Percentiles rank a stretch among this genome's conserved stretches.
phyloP scores from a whole-genome alignment of 2,888 invertebrate genomes.

The Microplitis manilae region DNA sequence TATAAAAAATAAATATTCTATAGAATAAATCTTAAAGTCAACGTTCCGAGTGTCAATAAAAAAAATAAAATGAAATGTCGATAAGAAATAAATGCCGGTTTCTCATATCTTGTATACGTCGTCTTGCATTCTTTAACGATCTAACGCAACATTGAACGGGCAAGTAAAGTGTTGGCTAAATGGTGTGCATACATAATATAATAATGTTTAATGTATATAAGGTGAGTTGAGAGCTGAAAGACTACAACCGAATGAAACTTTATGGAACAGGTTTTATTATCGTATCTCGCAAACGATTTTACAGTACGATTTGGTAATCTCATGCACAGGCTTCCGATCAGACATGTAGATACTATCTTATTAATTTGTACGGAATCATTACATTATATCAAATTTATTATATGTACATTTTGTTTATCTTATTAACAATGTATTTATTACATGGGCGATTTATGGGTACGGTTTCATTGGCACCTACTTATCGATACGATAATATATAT shows the following conservation, averaged over 20 bases:
- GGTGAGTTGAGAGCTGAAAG: no score
- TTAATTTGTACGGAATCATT: constrained; percentile 29
- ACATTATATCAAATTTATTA: neutral
- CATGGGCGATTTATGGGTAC: neutral
- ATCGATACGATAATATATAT: neutral
- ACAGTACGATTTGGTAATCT: constrained; percentile 39
- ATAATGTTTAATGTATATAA: neutral
- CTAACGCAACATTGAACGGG: constrained; percentile 24
- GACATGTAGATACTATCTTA: constrained; percentile 30
- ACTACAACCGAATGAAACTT: no score
- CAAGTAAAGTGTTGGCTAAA: constrained; percentile 24
- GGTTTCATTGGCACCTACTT: neutral
- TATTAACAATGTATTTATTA: neutral
- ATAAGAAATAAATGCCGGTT: neutral
- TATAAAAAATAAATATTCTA: neutral
- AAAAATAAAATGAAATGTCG: neutral
- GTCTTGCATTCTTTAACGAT: constrained; percentile 22
- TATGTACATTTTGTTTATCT: neutral
- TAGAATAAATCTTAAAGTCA: neutral
- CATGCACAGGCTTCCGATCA: constrained; percentile 23
- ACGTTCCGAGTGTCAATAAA: neutral
- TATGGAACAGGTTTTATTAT: constrained; percentile 26
- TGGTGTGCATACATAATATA: constrained; percentile 27
- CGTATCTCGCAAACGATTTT: constrained; percentile 20
- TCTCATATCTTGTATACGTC: constrained; percentile 1